Evolutionary conservation across 1,140 invertebrate species (phyloP), one percentile per base, ranked within the genome.

Genomic region (Pararge aegeria): DNA sequence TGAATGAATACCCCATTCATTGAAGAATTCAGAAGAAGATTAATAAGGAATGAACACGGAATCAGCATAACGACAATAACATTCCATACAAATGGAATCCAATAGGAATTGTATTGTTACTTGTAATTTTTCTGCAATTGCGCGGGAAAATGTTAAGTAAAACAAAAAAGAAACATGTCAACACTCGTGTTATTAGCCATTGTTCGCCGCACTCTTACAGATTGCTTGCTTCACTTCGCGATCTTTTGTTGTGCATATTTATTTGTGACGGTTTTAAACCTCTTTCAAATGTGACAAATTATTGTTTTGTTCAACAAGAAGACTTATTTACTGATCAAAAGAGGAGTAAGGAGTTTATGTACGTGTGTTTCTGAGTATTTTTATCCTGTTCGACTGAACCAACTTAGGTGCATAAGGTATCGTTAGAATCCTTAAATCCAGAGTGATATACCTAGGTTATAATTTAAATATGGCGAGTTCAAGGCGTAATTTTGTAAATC

Each of bases 121-220:
- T 15, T 42, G 5, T 42, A 16, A 42, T 42, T 42, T 42, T 42
- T 42, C 38, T 42, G 15, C 38, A 42, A 1, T 42, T 16, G 38
- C 16, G 16, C 38, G 38, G 38, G 38, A 42, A 24, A 27, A 21
- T 49, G 21, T 44, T 44, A 44, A 44, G 12, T 18, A 49, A 24
- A 49, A 49, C 12, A 49, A 48, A 46, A 48, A 56, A 18, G 18
- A 30, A 42, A 18, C 15, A 48, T 20, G 42, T 15, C 54, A 30
- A 44, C 54, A 20, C 34, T 21, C 54, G 15, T 18, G 15, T 46
- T 46, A 48, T 30, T 15, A 18, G 40, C 42, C 42, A 56, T 56
- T 56, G 54, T 56, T 46, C 27, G n/a, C 54, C 19, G 40, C 42
- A 29, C 34, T 55, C 13, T 42, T 46, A 49, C 20, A 27, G 24